These are phyloP conservation scores for Denticeps clupeoides DNA, from an alignment of 2,797 vertebrate species.

Conservation along the genomic window DNA sequence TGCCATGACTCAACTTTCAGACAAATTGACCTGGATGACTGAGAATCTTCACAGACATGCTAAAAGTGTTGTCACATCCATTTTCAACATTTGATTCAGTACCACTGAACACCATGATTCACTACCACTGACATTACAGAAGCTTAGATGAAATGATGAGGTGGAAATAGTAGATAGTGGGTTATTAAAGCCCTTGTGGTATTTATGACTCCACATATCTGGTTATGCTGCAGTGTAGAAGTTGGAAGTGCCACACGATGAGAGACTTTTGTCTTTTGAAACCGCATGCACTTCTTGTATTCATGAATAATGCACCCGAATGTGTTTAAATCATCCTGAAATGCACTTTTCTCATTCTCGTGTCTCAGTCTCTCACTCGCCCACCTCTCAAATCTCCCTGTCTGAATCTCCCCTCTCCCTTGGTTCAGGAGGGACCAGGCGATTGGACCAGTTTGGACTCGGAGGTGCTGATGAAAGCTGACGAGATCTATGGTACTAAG, in stretches of 20 bases:
- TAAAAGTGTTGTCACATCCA: too few relatives aligned
- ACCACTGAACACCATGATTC: too few relatives aligned
- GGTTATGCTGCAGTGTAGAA: background rate
- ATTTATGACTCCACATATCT: background rate
- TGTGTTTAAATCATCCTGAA: constrained; percentile 11
- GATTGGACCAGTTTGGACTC: constrained; percentile 84
- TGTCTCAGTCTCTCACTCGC: background rate
- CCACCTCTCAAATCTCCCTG: background rate
- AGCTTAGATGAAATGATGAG: too few relatives aligned
- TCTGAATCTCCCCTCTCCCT: constrained; percentile 15
- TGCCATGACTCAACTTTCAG: too few relatives aligned
- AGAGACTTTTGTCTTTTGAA: constrained; percentile 5
- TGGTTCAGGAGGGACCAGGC: constrained; percentile 80
- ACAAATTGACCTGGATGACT: too few relatives aligned
- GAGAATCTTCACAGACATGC: too few relatives aligned
- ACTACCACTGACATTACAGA: too few relatives aligned
- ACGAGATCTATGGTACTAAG: constrained; percentile 86
- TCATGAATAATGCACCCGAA: constrained; percentile 6
- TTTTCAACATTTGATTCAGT: too few relatives aligned
- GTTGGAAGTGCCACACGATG: background rate
- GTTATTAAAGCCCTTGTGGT: background rate
- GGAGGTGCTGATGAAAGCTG: constrained; percentile 85
- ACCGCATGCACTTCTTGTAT: background rate
- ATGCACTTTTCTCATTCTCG: background rate
- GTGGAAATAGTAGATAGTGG: background rate